A percentile compares a stretch with the other conserved stretches of the same genome.
Evolutionary conservation across 2,888 invertebrate genomes (phyloP).

Genomic region (Aquatica leii): DNA sequence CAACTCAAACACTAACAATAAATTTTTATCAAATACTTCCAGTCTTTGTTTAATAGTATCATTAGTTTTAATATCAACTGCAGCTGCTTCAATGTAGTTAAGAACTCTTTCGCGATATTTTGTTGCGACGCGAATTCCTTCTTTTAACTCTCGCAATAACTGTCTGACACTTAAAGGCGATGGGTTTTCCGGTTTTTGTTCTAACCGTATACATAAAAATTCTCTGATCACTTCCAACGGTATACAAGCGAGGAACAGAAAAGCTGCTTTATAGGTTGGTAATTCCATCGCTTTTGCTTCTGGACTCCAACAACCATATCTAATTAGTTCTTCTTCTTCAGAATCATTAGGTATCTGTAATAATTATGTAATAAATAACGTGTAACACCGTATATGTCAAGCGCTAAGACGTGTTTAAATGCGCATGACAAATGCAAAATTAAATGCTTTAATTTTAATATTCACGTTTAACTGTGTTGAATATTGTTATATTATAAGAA

Average conservation of each 20-base stretch:
- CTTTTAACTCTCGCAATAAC: conserved; percentile 83
- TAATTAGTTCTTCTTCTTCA: conserved; percentile 64
- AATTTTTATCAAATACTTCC: conserved; percentile 78
- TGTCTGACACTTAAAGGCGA: conserved; percentile 88
- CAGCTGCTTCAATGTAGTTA: conserved; percentile 69
- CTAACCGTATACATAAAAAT: conserved; percentile 84
- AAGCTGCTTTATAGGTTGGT: conserved; percentile 86
- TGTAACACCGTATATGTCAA: neutral
- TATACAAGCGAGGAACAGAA: conserved; percentile 84
- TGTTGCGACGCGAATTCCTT: conserved; percentile 85
- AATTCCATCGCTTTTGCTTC: conserved; percentile 80
- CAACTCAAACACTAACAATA: conserved; percentile 71
- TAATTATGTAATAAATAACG: conserved; percentile 6
- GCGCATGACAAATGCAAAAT: no score
- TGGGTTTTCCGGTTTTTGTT: conserved; percentile 82
- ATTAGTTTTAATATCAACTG: conserved; percentile 61
- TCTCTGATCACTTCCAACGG: conserved; percentile 93
- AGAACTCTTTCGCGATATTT: conserved; percentile 81
- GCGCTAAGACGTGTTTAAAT: neutral
- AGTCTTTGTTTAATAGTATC: conserved; percentile 68
- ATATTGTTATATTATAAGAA: no score
- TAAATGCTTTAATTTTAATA: no score
- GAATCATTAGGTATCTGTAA: conserved; percentile 44
- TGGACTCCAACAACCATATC: conserved; percentile 80
- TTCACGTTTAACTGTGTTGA: no score